A percentile compares a stretch with the other conserved stretches of the same genome.
Evolutionary conservation across 2,113 vertebrate genomes (phyloP).

Genomic region (Hydrolagus affinis): DNA sequence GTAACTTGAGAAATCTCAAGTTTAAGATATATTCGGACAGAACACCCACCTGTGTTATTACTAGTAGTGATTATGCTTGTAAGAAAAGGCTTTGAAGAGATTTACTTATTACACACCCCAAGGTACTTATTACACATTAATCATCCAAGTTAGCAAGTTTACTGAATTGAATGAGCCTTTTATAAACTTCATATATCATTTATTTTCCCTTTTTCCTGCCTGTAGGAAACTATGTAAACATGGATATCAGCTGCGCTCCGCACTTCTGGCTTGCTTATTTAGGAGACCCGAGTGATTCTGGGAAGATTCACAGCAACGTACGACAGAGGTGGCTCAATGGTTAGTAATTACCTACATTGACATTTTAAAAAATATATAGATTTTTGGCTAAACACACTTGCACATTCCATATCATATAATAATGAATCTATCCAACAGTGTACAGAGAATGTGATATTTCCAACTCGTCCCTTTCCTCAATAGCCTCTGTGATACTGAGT

Average conservation of each 20-base stretch:
- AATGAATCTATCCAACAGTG: not conserved
- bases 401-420: not conserved
- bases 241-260: slow-evolving; percentile 57
- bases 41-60: no score
- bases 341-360: slow-evolving; percentile 35
- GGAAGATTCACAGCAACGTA: slow-evolving; percentile 66
- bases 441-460: not conserved
- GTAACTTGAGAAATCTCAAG: not conserved
- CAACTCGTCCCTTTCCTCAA: not conserved
- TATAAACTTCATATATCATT: not conserved
- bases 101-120: no score
- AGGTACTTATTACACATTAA: not conserved
- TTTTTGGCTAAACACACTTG: not conserved
- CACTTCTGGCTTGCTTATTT: slow-evolving; percentile 65
- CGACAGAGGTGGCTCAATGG: slow-evolving; percentile 64
- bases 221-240: slow-evolving; percentile 52
- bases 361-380: not conserved
- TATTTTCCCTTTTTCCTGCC: not conserved
- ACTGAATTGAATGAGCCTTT: not conserved
- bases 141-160: not conserved
- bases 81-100: not conserved
- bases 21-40: not conserved
- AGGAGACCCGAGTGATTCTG: slow-evolving; percentile 68
- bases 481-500: no score
- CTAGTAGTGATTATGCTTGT: not conserved